Evolutionary conservation across 2,888 invertebrate genomes (phyloP), one percentile per base, ranked within the genome.

Genomic region (Galeopsomyia nigrocyanea): DNA sequence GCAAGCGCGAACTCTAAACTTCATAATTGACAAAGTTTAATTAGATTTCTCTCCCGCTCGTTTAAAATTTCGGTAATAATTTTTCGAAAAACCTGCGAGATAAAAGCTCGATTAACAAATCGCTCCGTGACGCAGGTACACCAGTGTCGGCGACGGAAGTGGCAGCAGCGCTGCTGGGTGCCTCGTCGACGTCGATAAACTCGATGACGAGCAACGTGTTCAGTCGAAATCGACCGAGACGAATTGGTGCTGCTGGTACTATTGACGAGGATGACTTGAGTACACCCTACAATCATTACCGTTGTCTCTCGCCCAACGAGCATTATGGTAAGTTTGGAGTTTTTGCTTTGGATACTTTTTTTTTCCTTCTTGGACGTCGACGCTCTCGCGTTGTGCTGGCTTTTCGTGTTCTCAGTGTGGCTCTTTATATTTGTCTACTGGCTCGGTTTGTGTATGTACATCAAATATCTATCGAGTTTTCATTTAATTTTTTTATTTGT

Each of bases 261-360:
- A 88, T 89, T 22, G 88, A 89, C 64, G 89, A 89, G 78, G 89
- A 89, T 79, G 93, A 93, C 80, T 88, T 92, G 60, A 92, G 93
- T 83, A 91, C 91, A 0, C 92, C 93, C 2, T 94, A 93, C 84
- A 91, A 92, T 81, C 92, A 93, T 78, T 94, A 93, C 86, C 90
- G 92, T 83, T 93, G 91, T 82, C 87, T 92, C 22, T 91, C 91
- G 80, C 91, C 91, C 9, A 91, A 91, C 76, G 90, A 90, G 79
- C 88, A 88, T 77, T 76, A 81, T 51, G 83, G 84, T 82, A 75
- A 80, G 71, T 62, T 49, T 21, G 2, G 5, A 21, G 19, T 13
- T 19, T 56, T 56, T 19, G 16, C 26, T 22, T 26, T 57, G 22
- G 16, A 6, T 5, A 57, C 21, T 16, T 22, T 21, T 39, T 57